A percentile compares a stretch with the other conserved stretches of the same genome.
Conservation (phyloP, 2,888 invertebrate species). For the Hirtodrosophila confusa region DNA sequence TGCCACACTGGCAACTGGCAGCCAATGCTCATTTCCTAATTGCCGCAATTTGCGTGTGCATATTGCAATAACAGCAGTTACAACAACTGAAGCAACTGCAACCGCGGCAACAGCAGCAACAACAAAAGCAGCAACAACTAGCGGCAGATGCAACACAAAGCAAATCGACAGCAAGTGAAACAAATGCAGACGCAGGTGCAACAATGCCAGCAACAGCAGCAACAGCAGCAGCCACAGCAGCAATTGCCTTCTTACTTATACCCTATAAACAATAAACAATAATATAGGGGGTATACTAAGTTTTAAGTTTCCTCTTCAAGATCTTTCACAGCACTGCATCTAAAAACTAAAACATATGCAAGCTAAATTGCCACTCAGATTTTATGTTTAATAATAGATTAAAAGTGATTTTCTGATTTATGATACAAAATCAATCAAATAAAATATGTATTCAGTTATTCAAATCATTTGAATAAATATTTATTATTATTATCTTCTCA, state of each 20-base stretch:
- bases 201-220: conserved; percentile 21
- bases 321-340: no score
- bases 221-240: conserved; percentile 14
- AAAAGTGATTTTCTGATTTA: no score
- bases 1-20: conserved; percentile 48
- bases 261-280: conserved; percentile 1
- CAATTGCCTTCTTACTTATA: conserved; percentile 45
- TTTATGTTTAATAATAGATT: no score
- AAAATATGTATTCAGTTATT: no score
- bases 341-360: no score
- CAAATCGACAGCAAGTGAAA: conserved; percentile 51
- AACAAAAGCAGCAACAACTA: conserved; percentile 8
- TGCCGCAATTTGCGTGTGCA: conserved; percentile 77
- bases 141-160: conserved; percentile 49
- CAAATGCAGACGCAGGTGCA: conserved; percentile 46
- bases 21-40: conserved; percentile 70
- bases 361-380: no score
- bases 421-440: no score
- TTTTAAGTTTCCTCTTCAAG: no score
- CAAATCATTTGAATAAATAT: no score
- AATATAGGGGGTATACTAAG: conserved; percentile 11
- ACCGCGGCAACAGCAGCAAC: conserved; percentile 24
- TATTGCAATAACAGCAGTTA: conserved; percentile 58
- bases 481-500: no score
- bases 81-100: no score